Evolutionary conservation across 1,140 invertebrate species (phyloP).

Genomic region (Tetragnatha versicolor): DNA sequence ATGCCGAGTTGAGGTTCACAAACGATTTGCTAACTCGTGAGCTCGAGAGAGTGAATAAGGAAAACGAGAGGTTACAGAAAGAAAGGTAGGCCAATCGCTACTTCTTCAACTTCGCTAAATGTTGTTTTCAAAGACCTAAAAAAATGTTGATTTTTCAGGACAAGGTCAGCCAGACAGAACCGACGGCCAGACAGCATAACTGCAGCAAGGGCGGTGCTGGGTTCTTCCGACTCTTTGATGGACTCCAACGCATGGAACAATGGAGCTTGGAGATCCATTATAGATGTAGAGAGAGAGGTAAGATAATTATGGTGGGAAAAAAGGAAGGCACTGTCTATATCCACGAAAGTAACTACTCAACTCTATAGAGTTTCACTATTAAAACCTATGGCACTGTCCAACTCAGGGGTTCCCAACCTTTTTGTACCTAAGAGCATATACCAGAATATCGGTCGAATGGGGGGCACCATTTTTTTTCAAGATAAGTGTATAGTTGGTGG

Average conservation of each 20-base stretch:
- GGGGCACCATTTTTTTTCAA: no score
- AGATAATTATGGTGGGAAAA: no score
- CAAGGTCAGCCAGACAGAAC: constrained; percentile 13
- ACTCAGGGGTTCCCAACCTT: no score
- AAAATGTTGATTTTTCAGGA: constrained; percentile 28
- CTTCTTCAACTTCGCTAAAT: background rate
- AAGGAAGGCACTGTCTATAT: no score
- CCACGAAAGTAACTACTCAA: no score
- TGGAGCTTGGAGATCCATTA: constrained; percentile 35
- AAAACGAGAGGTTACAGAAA: constrained; percentile 79
- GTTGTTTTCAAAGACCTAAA: background rate
- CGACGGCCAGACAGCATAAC: constrained; percentile 30
- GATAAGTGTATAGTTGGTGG: no score
- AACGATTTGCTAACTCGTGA: constrained; percentile 83
- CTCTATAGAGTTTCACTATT: no score
- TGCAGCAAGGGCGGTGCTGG: constrained; percentile 29
- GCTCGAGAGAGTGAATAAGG: constrained; percentile 86
- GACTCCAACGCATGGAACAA: constrained; percentile 30
- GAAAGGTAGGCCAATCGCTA: constrained; percentile 30
- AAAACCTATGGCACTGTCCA: no score
- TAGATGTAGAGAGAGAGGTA: constrained; percentile 40
- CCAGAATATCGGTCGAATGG: no score
- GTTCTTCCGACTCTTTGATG: constrained; percentile 40
- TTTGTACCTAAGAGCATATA: no score
- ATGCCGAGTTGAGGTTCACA: constrained; percentile 81